Evolutionary conservation across 2,113 vertebrate genomes (phyloP).

Genomic region (Equus quagga): DNA sequence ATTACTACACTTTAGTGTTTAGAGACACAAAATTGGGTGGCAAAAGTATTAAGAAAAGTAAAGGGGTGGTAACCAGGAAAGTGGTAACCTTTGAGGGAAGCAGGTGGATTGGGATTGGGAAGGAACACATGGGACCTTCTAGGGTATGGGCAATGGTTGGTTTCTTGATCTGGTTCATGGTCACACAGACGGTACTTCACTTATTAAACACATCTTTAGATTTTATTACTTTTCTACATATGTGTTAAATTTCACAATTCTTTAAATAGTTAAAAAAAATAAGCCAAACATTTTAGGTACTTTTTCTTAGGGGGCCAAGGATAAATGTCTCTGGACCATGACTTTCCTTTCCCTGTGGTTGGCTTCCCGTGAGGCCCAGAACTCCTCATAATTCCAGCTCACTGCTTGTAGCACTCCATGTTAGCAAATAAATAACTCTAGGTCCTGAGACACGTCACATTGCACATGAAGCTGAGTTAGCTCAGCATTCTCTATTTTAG

Average conservation of each 20-base stretch:
- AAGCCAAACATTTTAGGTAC: neutral
- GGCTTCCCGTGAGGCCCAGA: neutral
- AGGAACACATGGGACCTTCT: neutral
- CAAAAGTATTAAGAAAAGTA: neutral
- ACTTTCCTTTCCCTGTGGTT: neutral
- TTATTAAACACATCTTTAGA: slow-evolving; percentile 12
- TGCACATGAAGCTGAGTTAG: slow-evolving; percentile 11
- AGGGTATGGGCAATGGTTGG: neutral
- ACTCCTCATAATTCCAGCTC: neutral
- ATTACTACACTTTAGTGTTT: neutral
- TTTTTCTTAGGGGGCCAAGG: neutral
- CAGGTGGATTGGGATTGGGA: neutral
- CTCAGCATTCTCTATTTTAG: slow-evolving; percentile 41
- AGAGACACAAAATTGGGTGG: neutral
- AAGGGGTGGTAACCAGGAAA: neutral
- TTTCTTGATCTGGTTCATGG: slow-evolving; percentile 6
- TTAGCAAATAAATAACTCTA: neutral
- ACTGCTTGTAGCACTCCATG: neutral
- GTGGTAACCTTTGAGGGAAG: neutral
- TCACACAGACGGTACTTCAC: neutral
- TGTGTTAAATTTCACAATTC: slow-evolving; percentile 46
- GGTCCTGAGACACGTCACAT: neutral
- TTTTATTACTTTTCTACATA: neutral
- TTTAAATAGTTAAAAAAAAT: slow-evolving; percentile 19
- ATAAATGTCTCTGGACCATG: neutral